These are phyloP conservation scores for Chironomus striatipennis DNA, from an alignment of 1,140 invertebrate genomes.

Conservation along the genomic window DNA sequence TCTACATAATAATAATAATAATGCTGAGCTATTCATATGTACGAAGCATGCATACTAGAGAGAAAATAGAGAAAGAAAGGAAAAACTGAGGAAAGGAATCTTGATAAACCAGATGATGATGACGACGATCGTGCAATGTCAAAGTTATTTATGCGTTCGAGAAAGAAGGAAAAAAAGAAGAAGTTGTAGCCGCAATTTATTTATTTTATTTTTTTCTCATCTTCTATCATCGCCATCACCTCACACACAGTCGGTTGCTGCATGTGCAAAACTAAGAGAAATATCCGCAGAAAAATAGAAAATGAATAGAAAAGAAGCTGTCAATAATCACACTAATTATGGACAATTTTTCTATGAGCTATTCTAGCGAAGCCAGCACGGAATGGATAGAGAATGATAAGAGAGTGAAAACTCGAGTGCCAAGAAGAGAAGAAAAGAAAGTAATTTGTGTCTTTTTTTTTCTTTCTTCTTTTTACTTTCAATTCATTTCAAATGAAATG, in stretches of 20 bases:
- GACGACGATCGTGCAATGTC: neutral
- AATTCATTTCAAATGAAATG: neutral
- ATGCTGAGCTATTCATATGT: too few relatives aligned
- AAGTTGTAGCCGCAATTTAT: too few relatives aligned
- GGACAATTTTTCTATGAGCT: neutral
- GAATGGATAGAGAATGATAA: neutral
- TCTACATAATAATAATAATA: neutral
- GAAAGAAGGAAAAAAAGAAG: neutral
- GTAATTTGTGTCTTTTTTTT: conserved; percentile 11
- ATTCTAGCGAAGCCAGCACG: neutral
- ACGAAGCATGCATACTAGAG: neutral
- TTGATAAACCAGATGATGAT: conserved; percentile 21
- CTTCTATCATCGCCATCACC: neutral
- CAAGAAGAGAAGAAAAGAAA: neutral
- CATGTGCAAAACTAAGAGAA: neutral
- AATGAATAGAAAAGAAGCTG: neutral
- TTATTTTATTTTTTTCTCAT: neutral
- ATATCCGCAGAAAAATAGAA: too few relatives aligned
- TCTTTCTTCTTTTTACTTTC: too few relatives aligned
- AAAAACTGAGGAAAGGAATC: neutral
- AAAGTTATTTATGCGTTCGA: neutral
- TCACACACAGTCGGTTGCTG: neutral
- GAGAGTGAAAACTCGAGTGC: conserved; percentile 16
- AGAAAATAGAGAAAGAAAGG: conserved; percentile 11
- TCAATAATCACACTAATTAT: conserved; percentile 23